Evolutionary conservation across 2,113 vertebrate genomes (phyloP), one percentile per base, ranked within the genome.

Genomic region (Atrichornis clamosus): DNA sequence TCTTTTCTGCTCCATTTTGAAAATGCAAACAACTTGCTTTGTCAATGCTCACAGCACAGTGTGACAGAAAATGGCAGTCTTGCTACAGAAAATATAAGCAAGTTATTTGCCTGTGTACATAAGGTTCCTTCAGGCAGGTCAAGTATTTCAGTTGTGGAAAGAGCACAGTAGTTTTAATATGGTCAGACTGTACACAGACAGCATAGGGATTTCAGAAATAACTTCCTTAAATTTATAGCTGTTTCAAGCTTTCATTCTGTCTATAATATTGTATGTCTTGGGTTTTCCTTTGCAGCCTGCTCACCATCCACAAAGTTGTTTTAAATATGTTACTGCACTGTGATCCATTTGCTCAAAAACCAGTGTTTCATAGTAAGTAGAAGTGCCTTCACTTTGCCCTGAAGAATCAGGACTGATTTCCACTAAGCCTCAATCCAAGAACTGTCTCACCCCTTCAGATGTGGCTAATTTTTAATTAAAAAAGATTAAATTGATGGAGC

Each of bases 201-300:
- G 63, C 2, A 41, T 28, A 58, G 70, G 49, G 75, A 91, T 72
- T 90, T 93, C 49, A 90, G 60, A 90, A 90, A 94, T 62, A 2
- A 85, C 81, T 95, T 95, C 96, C 89, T 89, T 89, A 42, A 53
- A 84, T 62, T 90, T 83, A 89, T 35, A 87, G 52, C 82, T 74
- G 42, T 59, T 93, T 87, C 55, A 83, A 42, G 52, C 55, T 92
- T 92, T 91, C 26, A 0, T 86, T 93, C 49, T 52, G 56, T 41
- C 82, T 75, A 3, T 20, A 78, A 60, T 14, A 24, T 46, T 93
- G 16, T 79, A 69, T 77, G 24, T 65, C 50, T 47, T 30, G 35
- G 41, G 47, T 58, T 94, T 80, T 89, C 28, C n/a, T 93, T 56
- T 81, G 39, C 72, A 86, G 65, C 59, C 72, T 72, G 58, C 50